A percentile compares a stretch with the other conserved stretches of the same genome.
Evolutionary conservation across 64 coral and sea anemone genomes (phyloP).

Genomic region (Acropora tenuis): DNA sequence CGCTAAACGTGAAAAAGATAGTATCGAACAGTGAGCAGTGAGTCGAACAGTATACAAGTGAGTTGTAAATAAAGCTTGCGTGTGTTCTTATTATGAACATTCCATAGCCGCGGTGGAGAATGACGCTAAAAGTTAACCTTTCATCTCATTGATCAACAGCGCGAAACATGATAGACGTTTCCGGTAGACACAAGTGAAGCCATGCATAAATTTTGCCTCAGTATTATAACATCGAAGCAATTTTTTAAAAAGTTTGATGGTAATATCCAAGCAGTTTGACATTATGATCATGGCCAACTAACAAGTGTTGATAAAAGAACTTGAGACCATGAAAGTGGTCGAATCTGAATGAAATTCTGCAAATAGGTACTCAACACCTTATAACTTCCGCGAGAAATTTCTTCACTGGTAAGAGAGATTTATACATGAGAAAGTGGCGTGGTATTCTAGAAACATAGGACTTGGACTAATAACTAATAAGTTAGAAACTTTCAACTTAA

Average conservation of each 20-base stretch:
- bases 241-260: slow-evolving; percentile 19
- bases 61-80: background rate
- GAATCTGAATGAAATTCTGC: too few relatives aligned
- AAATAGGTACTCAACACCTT: background rate
- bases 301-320: background rate
- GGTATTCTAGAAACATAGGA: background rate
- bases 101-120: slow-evolving; percentile 5
- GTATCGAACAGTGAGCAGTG: slow-evolving; percentile 9
- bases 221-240: slow-evolving; percentile 4
- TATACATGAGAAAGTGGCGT: slow-evolving; percentile 3
- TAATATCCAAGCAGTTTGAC: slow-evolving; percentile 13
- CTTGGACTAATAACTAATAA: background rate
- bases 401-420: background rate
- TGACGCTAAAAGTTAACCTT: background rate
- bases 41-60: background rate
- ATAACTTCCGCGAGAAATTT: slow-evolving; percentile 8
- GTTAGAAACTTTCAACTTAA: background rate
- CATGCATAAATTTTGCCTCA: slow-evolving; percentile 10
- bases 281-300: slow-evolving; percentile 8
- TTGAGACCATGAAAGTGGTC: slow-evolving; percentile 4
- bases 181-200: background rate
- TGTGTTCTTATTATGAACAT: slow-evolving; percentile 13
- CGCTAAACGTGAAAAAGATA: slow-evolving; percentile 14
- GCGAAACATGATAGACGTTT: slow-evolving; percentile 4
- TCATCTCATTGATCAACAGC: slow-evolving; percentile 1